Conservation (phyloP, 2,888 invertebrate genomes). For the Gymnocheta viridis region DNA sequence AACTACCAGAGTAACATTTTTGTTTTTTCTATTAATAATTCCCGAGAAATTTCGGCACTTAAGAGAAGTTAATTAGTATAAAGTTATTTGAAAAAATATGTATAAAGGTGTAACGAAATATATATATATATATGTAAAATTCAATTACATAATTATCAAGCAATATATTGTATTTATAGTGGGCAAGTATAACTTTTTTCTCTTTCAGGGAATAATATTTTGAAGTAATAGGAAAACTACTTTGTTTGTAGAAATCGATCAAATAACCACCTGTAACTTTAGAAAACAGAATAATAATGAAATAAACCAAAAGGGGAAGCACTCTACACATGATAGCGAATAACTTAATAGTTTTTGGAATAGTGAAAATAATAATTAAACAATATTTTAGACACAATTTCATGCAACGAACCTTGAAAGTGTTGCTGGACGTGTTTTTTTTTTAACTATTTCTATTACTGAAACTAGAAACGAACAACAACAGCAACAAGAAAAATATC, state of each 20-base stretch:
- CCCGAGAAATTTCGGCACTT: no score
- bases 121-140: no score
- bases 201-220: no score
- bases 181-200: no score
- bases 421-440: slow-evolving; percentile 70
- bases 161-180: no score
- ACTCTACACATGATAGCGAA: not conserved
- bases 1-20: no score
- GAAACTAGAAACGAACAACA: slow-evolving; percentile 12
- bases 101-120: no score
- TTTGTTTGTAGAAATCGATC: not conserved
- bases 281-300: not conserved
- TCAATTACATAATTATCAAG: no score
- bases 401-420: slow-evolving; percentile 67
- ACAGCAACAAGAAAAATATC: not conserved
- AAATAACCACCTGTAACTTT: slow-evolving; percentile 13
- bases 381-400: slow-evolving; percentile 39
- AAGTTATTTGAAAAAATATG: no score
- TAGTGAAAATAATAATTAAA: slow-evolving; percentile 19
- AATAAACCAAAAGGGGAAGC: slow-evolving; percentile 15
- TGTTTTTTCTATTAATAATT: no score
- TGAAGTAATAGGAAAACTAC: no score
- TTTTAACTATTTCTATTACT: slow-evolving; percentile 56
- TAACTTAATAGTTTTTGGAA: not conserved
- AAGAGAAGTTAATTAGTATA: no score